phyloP scores from a whole-genome alignment of 92 coral and sea anemone genomes.

The Scolanthus callimorphus region DNA sequence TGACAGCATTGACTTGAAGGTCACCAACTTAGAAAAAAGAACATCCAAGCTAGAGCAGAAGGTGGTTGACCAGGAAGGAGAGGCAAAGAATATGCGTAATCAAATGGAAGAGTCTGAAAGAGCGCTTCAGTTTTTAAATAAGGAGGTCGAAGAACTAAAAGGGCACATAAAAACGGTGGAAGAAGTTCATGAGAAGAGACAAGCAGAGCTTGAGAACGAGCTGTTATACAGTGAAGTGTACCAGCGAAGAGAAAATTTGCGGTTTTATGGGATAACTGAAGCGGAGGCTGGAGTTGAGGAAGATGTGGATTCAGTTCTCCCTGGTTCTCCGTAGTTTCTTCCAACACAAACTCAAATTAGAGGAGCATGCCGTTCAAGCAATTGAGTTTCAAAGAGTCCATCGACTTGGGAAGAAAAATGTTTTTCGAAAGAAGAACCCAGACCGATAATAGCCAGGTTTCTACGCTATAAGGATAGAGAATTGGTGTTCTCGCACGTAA shows the following conservation, averaged over 20 bases:
- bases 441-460: constrained; percentile 1
- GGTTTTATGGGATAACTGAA: background rate
- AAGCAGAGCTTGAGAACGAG: no score
- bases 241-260: constrained; percentile 6
- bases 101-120: no score
- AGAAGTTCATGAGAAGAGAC: background rate
- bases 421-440: background rate
- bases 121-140: no score
- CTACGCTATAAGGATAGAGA: background rate
- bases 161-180: background rate
- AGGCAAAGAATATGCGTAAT: no score
- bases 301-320: no score
- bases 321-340: background rate
- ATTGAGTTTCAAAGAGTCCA: constrained; percentile 2
- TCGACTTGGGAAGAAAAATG: background rate
- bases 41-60: no score
- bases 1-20: no score
- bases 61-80: no score
- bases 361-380: background rate
- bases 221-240: constrained; percentile 1
- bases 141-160: no score
- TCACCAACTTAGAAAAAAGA: no score
- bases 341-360: background rate
- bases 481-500: constrained; percentile 1
- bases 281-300: no score